Evolutionary conservation across 2,888 invertebrate species (phyloP), one percentile per base, ranked within the genome.

Genomic region (Latrodectus hesperus): DNA sequence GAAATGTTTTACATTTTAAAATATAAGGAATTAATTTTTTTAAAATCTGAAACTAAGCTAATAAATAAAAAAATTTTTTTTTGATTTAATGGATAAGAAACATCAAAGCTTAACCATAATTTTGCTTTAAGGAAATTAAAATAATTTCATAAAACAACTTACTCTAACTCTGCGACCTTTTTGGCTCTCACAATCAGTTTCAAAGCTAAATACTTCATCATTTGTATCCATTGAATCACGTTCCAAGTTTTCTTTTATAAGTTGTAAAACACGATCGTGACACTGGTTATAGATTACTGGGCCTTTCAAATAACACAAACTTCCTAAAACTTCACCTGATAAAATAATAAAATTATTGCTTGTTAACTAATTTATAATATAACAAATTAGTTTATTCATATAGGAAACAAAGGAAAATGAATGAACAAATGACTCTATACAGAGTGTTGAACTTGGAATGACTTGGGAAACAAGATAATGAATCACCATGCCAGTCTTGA

Each of bases 261-360:
- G 91, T 64, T 91, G 90, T n/a, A 93, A 86, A n/a, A 93, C 91
- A 73, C 90, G 89, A 51, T 91, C 91, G 89, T 91, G 92, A 60
- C 91, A 90, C 38, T 91, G 90, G 49, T 89, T 90, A 90, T 93
- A 93, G 5, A 93, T 90, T 38, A 90, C 90, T n/a, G 92, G 88
- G 1, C 93, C 93, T 87, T 91, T 89, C 79, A 91, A 91, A 72
- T 90, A 90, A 90, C 93, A 93, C 49, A 93, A 90, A n/a, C 91
- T 91, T 26, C 93, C 93, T 77, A 93, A 89, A 14, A 93, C 91
- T 90, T 93, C 93, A 83, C 93, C 93, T 93, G 88, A 9, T 22
- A 70, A 78, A 64, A 75, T 6, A 78, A 84, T 77, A 76, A 73
- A n/a, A 60, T 55, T 11, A 52, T 38, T 38, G 2, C 4, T 38